A percentile compares a stretch with the other conserved stretches of the same genome.
Evolutionary conservation across 2,888 invertebrate genomes (phyloP).

Genomic region (Merodon equestris): DNA sequence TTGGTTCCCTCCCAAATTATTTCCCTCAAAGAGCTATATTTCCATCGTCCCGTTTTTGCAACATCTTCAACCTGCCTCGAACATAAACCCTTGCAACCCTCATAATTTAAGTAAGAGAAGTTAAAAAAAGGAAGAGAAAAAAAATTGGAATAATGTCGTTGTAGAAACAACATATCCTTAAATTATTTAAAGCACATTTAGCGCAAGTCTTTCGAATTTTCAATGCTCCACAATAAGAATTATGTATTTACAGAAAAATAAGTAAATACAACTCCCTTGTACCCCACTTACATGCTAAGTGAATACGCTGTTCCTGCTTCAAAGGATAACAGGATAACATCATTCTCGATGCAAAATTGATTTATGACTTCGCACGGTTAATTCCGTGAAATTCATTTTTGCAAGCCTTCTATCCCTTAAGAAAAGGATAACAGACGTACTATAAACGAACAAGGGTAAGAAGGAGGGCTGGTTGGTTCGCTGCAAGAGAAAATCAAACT

Average conservation of each 20-base stretch:
- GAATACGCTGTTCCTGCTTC: conserved; percentile 12
- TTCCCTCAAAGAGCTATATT: conserved; percentile 16
- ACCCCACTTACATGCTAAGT: conserved; percentile 15
- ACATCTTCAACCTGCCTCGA: conserved; percentile 16
- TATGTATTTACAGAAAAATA: conserved; percentile 6
- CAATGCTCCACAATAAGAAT: conserved; percentile 24
- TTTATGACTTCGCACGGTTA: conserved; percentile 52
- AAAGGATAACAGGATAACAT: conserved; percentile 12
- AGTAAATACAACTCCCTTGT: neutral
- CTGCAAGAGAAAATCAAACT: conserved; percentile 11
- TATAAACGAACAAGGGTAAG: too few species aligned
- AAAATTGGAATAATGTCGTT: conserved; percentile 4
- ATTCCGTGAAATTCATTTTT: conserved; percentile 49
- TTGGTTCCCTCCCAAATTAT: conserved; percentile 22
- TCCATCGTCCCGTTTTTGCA: conserved; percentile 29
- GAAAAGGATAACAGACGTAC: conserved; percentile 30
- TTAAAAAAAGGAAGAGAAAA: conserved; percentile 6
- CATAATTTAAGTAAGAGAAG: conserved; percentile 20
- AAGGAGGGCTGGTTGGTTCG: neutral
- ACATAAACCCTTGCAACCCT: conserved; percentile 12
- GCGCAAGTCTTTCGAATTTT: conserved; percentile 49
- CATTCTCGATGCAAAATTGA: conserved; percentile 53
- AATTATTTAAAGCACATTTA: conserved; percentile 61
- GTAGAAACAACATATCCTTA: conserved; percentile 40
- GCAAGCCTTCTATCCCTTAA: conserved; percentile 18